Conservation (phyloP, 2,888 invertebrate species). For the Kryphioiulus occultus region DNA sequence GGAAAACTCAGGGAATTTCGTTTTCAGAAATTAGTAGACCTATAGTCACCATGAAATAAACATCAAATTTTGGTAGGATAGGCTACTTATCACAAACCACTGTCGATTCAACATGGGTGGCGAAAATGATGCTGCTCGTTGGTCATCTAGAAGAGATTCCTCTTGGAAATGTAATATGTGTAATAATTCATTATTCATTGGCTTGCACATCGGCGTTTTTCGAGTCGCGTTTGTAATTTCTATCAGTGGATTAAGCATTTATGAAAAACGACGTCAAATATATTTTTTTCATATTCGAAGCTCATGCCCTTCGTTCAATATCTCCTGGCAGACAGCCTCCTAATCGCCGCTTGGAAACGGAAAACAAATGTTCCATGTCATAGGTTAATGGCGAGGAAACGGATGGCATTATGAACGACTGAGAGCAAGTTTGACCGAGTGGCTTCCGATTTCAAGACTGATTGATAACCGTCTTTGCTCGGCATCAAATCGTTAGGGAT, state of each 20-base stretch:
- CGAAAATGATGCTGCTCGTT: background rate
- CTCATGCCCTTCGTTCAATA: background rate
- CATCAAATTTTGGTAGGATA: background rate
- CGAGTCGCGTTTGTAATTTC: background rate
- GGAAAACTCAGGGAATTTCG: too few relatives aligned
- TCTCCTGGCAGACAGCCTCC: background rate
- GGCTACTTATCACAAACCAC: background rate
- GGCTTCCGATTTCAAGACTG: background rate
- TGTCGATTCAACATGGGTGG: background rate
- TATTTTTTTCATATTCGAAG: background rate
- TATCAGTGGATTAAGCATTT: background rate
- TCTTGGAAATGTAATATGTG: background rate
- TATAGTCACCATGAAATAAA: too few relatives aligned
- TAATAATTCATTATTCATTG: background rate
- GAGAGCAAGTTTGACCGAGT: background rate
- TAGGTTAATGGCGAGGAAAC: background rate
- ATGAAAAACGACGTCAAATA: background rate
- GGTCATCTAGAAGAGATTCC: background rate
- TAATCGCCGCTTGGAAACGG: background rate
- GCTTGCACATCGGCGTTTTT: background rate
- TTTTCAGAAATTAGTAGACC: too few relatives aligned
- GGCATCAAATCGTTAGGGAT: background rate
- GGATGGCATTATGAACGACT: background rate
- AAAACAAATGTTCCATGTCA: background rate
- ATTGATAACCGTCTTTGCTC: background rate